phyloP scores from a whole-genome alignment of 2,113 vertebrate species.

The Aptenodytes patagonicus region DNA sequence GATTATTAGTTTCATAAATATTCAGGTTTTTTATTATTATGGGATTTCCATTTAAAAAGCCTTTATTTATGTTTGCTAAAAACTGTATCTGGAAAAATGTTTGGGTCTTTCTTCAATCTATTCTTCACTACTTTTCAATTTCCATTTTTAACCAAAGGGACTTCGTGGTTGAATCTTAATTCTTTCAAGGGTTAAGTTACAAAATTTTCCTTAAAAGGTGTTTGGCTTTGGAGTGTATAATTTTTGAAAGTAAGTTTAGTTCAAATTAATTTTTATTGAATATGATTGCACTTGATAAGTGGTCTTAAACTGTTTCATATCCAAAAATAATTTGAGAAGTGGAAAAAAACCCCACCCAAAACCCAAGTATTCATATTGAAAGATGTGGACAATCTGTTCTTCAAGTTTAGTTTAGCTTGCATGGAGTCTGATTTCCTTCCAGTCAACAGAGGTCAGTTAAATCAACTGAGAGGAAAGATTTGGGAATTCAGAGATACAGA shows the following conservation, averaged over 20 bases:
- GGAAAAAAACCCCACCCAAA: neutral
- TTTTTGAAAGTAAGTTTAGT: neutral
- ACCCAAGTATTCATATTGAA: neutral
- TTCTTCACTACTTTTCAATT: neutral
- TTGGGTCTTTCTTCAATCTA: neutral
- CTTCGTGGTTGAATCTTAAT: neutral
- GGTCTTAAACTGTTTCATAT: neutral
- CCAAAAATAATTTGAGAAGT: neutral
- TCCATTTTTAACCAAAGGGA: neutral
- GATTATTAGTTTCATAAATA: neutral
- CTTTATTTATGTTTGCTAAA: neutral
- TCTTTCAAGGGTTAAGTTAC: neutral
- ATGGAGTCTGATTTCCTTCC: neutral
- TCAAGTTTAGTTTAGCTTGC: neutral
- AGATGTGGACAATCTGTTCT: neutral
- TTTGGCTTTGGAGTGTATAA: neutral
- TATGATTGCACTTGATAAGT: neutral
- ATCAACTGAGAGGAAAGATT: neutral
- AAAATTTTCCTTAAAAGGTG: neutral
- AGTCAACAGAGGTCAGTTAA: neutral
- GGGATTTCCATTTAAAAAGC: neutral
- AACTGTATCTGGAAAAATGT: neutral
- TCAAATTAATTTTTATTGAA: neutral
- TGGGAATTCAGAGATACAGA: neutral
- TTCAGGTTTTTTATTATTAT: neutral